These are phyloP conservation scores for Zosterops japonicus DNA, from an alignment of 2,113 vertebrate species.

Conservation along the genomic window DNA sequence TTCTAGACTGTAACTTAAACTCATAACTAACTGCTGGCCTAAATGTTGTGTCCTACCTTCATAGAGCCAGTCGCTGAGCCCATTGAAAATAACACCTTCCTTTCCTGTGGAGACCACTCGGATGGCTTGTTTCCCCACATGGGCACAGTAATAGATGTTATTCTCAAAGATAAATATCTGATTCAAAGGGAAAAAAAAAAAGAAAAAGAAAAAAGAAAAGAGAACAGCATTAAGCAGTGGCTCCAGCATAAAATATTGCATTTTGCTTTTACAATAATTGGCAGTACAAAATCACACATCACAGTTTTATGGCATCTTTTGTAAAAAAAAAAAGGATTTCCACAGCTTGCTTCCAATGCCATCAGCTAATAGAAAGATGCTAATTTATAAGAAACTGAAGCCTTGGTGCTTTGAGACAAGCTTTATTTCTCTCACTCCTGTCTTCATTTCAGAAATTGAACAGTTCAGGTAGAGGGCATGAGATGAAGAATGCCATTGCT, in stretches of 20 bases:
- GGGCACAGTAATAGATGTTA: conserved; percentile 97
- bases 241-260: neutral
- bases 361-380: neutral
- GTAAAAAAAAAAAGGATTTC: conserved; percentile 4
- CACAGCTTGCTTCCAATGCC: neutral
- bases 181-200: conserved; percentile 40
- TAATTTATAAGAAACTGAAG: conserved; percentile 26
- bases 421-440: neutral
- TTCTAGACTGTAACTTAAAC: neutral
- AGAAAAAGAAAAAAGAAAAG: conserved; percentile 1
- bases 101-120: conserved; percentile 94
- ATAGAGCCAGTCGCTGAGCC: conserved; percentile 96
- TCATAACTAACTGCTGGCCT: conserved; percentile 7
- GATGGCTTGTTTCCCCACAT: conserved; percentile 92
- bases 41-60: conserved; percentile 82
- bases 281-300: neutral
- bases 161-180: conserved; percentile 99
- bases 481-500: neutral
- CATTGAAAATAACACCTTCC: conserved; percentile 94
- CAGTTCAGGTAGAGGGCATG: neutral
- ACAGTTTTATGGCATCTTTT: neutral
- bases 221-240: conserved; percentile 17
- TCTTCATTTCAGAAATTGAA: neutral
- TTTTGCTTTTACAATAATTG: conserved; percentile 10
- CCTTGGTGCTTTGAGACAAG: neutral